Evolutionary conservation across 64 coral and sea anemone species (phyloP).

Genomic region (Astreopora myriophthalma): DNA sequence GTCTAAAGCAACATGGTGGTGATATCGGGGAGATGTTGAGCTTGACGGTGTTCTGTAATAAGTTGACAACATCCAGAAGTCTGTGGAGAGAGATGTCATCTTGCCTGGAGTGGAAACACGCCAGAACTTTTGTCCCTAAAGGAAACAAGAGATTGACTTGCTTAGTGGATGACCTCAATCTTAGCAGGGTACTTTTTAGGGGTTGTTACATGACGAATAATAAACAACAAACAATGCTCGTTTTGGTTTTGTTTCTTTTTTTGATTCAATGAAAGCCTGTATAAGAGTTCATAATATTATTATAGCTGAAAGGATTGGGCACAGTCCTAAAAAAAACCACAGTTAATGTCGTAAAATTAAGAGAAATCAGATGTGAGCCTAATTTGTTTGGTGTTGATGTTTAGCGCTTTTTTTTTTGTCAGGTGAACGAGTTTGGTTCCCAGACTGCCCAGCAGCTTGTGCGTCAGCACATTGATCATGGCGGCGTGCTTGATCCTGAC

Average conservation of each 20-base stretch:
- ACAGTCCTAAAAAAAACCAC: too few species aligned
- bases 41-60: conserved; percentile 94
- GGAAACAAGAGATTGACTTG: conserved; percentile 94
- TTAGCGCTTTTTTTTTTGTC: neutral
- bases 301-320: too few species aligned
- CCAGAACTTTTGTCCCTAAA: conserved; percentile 92
- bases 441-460: conserved; percentile 92
- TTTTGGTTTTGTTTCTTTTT: too few species aligned
- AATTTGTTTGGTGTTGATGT: neutral
- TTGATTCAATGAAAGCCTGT: too few species aligned
- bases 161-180: conserved; percentile 92
- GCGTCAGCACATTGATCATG: conserved; percentile 96
- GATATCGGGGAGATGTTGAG: conserved; percentile 89
- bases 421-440: conserved; percentile 79
- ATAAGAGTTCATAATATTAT: too few species aligned
- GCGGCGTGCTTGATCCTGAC: conserved; percentile 94
- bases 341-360: too few species aligned
- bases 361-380: too few species aligned
- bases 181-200: conserved; percentile 78
- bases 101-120: conserved; percentile 97
- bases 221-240: too few species aligned
- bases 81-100: conserved; percentile 84
- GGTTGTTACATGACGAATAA: neutral
- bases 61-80: conserved; percentile 86
- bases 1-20: conserved; percentile 85